Percentiles rank a stretch among this genome's conserved stretches.
phyloP scores from a whole-genome alignment of 2,113 vertebrate genomes.

The Gallinago media region DNA sequence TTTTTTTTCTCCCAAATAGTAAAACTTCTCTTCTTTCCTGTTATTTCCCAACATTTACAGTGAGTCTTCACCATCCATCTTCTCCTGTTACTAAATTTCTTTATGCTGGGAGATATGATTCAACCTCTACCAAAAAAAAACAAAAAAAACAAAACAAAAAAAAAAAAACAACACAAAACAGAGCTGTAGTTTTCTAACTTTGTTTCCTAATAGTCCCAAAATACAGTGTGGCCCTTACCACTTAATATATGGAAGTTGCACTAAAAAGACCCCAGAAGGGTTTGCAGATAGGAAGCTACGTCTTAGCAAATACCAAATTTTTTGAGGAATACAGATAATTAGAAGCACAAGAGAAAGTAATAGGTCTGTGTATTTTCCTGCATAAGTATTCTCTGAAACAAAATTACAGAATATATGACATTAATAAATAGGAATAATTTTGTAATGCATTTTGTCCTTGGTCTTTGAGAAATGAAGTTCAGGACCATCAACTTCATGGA shows the following conservation, averaged over 20 bases:
- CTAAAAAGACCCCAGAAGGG: background rate
- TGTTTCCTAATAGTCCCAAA: background rate
- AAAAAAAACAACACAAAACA: background rate
- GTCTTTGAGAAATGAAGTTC: background rate
- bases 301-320: background rate
- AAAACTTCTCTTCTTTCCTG: background rate
- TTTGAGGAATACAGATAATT: background rate
- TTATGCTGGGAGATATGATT: background rate
- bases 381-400: background rate
- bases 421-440: background rate
- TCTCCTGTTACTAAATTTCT: background rate
- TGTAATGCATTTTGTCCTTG: background rate
- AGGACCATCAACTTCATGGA: background rate
- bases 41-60: background rate
- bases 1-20: background rate
- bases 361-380: background rate
- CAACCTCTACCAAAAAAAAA: background rate
- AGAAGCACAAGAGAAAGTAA: background rate
- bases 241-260: background rate
- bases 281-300: background rate
- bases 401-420: background rate
- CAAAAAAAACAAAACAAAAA: background rate
- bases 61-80: background rate
- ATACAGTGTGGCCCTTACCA: background rate
- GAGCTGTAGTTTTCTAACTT: background rate